Base-by-base conservation (phyloP, 2,888 invertebrate genomes). In the Pandemis cinnamomeana region DNA sequence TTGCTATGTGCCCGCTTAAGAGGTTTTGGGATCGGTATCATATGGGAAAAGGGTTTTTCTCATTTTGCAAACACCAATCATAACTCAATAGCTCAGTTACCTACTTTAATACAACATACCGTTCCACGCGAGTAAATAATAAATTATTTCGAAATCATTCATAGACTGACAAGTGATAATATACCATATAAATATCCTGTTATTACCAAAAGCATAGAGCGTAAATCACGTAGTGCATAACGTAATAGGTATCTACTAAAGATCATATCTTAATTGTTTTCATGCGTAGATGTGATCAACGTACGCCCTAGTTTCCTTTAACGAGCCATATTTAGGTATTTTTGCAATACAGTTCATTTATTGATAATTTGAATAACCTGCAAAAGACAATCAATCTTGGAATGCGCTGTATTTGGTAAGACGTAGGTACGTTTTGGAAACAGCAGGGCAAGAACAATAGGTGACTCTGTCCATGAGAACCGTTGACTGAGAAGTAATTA, bases 311-410 rank as follows among this genome's bases (percentile, higher is more conserved):
- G 58, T 72, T 69, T n/a, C 55, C n/a, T 41, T n/a, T 53, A 63
- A 63, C 48, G 27, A 67, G 61, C 11, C 44, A 58, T 20, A 15
- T 8, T 36, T 7, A 20, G 55, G 15, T 71, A 64, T 64, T 27
- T n/a, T 27, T 46, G 48, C n/a, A 27, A 48, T 44, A 27, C 15
- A 20, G 68, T 69, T 66, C 55, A 66, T 70, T 64, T 64, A 41
- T 48, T 41, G 64, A 55, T 27, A 55, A 64, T 64, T 73, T 70
- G 64, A 66, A 66, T 69, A 68, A 64, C 69, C 60, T 61, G 64
- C 64, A 70, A 73, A 36, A 70, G 69, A 73, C 73, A 69, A 64
- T 69, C 27, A 6, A 70, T 73, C 73, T 51, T 66, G 69, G 73
- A 44, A 69, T 64, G 69, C 44, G 55, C 20, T 8, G 20, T 55